Conservation (phyloP, 2,797 vertebrate species). For the Sparus aurata region DNA sequence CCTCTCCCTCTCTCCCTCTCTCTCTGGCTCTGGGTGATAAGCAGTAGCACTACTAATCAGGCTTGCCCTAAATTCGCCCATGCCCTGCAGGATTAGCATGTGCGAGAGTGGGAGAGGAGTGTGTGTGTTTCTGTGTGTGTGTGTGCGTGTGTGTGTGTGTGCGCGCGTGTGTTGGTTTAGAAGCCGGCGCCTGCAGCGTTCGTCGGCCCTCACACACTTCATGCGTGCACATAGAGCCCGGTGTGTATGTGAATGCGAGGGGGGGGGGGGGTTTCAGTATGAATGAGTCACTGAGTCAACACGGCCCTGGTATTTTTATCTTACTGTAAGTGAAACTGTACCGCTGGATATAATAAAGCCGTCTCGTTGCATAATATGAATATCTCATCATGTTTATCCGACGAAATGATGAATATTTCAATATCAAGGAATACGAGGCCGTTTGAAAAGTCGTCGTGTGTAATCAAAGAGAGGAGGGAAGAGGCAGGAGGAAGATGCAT, state of each 20-base stretch:
- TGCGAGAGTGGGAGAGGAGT: constrained; percentile 14
- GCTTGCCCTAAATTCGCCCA: constrained; percentile 87
- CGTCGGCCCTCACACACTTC: constrained; percentile 37
- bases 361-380: constrained; percentile 36
- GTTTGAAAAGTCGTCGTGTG: neutral
- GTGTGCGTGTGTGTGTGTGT: constrained; percentile 43
- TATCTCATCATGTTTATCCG: constrained; percentile 22
- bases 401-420: constrained; percentile 18
- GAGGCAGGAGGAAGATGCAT: neutral
- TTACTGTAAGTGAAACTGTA: constrained; percentile 63
- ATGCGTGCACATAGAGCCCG: constrained; percentile 44
- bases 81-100: constrained; percentile 83
- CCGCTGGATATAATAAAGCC: constrained; percentile 22
- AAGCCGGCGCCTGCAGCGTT: constrained; percentile 50
- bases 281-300: constrained; percentile 65
- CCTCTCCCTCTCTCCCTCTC: constrained; percentile 31
- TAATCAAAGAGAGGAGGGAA: neutral
- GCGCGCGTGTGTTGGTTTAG: constrained; percentile 55
- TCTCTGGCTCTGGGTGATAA: constrained; percentile 82
- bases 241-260: constrained; percentile 34
- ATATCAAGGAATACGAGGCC: neutral
- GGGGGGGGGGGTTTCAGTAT: constrained; percentile 36
- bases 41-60: constrained; percentile 86
- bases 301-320: constrained; percentile 61
- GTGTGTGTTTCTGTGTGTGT: constrained; percentile 22